Conservation (phyloP, 2,888 invertebrate genomes). For the Ryuthela nishihirai region DNA sequence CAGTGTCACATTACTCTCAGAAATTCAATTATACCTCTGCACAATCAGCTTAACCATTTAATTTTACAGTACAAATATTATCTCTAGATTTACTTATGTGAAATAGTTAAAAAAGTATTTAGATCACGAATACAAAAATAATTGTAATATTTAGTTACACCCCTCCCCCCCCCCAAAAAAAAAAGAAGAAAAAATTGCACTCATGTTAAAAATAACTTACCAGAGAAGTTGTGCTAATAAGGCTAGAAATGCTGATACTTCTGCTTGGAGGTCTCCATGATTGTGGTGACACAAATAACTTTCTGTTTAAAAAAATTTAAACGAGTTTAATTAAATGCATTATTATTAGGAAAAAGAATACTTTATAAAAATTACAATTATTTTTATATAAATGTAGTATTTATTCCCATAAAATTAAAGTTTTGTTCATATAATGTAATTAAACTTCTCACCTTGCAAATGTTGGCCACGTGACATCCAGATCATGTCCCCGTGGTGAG, state of each 20-base stretch:
- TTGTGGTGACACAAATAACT: not conserved
- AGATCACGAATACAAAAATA: too few relatives aligned
- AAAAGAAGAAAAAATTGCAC: too few relatives aligned
- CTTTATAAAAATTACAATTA: too few relatives aligned
- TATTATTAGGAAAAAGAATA: not conserved
- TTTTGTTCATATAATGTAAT: not conserved
- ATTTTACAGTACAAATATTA: too few relatives aligned
- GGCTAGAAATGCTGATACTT: conserved; percentile 3
- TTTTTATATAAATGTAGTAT: not conserved
- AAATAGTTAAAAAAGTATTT: too few relatives aligned
- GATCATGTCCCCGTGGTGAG: conserved; percentile 51
- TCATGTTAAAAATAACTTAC: conserved; percentile 1
- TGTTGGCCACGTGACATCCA: conserved; percentile 53
- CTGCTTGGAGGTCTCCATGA: conserved; percentile 4
- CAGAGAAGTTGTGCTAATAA: not conserved
- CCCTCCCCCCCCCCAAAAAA: too few relatives aligned
- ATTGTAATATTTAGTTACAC: too few relatives aligned
- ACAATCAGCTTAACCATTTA: too few relatives aligned
- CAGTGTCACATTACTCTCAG: too few relatives aligned
- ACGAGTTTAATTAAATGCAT: not conserved
- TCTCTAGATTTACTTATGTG: too few relatives aligned
- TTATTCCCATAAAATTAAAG: not conserved
- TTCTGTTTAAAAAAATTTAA: not conserved
- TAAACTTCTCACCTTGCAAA: conserved; percentile 48
- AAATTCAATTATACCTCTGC: too few relatives aligned